Evolutionary conservation across 2,113 vertebrate genomes (phyloP).

Genomic region (Glaucomys volans): DNA sequence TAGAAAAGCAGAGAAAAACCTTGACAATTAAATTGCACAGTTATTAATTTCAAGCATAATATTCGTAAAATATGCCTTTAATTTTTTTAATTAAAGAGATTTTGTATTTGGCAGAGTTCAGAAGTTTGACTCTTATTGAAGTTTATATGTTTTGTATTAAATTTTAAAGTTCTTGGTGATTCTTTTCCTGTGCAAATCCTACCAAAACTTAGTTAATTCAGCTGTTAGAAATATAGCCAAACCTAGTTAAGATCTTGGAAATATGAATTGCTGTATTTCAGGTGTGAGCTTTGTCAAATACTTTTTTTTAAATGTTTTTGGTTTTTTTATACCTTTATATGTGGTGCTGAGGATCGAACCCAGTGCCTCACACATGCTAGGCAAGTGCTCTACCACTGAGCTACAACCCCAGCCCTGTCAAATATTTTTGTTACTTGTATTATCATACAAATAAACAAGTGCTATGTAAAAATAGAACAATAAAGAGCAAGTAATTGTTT

Average conservation of each 20-base stretch:
- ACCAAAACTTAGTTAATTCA: constrained; percentile 55
- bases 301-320: too few relatives aligned
- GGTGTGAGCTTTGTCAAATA: neutral
- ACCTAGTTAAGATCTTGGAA: constrained; percentile 43
- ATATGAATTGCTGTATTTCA: neutral
- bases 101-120: neutral
- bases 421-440: constrained; percentile 9
- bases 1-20: constrained; percentile 35
- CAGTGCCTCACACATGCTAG: too few relatives aligned
- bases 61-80: neutral
- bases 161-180: constrained; percentile 53
- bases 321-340: too few relatives aligned
- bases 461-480: neutral
- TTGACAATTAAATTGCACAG: neutral
- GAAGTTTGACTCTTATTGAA: constrained; percentile 16
- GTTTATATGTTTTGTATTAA: constrained; percentile 43
- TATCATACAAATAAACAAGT: constrained; percentile 38
- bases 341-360: too few relatives aligned
- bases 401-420: too few relatives aligned
- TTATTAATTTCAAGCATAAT: neutral
- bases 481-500: neutral
- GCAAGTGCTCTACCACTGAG: too few relatives aligned
- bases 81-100: constrained; percentile 37
- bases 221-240: constrained; percentile 57
- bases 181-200: neutral